These are phyloP conservation scores for Heterotis niloticus DNA, from an alignment of 2,113 vertebrate species.

Conservation along the genomic window DNA sequence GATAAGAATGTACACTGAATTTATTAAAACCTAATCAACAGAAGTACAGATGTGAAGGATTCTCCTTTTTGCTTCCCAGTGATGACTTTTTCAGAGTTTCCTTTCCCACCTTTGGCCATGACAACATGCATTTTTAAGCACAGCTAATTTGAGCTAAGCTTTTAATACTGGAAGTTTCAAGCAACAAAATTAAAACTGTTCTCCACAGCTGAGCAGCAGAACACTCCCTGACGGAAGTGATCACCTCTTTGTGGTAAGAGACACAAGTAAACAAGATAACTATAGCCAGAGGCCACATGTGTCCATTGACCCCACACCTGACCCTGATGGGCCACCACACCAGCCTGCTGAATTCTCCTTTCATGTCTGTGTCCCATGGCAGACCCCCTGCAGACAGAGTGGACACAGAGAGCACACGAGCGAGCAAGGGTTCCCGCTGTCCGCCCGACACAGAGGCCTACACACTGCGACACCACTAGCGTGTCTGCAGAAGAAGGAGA, in stretches of 20 bases:
- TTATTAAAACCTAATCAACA: too few species aligned
- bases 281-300: not conserved
- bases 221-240: not conserved
- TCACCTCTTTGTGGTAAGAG: conserved; percentile 1
- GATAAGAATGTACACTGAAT: too few species aligned
- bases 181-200: not conserved
- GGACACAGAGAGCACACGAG: not conserved
- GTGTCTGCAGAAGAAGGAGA: conserved; percentile 5
- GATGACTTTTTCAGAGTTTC: not conserved
- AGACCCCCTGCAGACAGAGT: too few species aligned
- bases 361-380: too few species aligned
- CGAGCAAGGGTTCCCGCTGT: not conserved
- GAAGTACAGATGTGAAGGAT: not conserved
- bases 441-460: conserved; percentile 62
- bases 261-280: not conserved
- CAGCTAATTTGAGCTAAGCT: conserved; percentile 1
- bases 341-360: not conserved
- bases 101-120: conserved; percentile 15
- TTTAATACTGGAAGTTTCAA: not conserved
- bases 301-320: not conserved
- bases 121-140: conserved; percentile 15
- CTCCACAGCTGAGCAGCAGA: not conserved
- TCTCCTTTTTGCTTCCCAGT: conserved; percentile 9
- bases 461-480: conserved; percentile 32
- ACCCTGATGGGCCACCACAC: not conserved